Percentiles rank a stretch among this genome's conserved stretches.
These are phyloP conservation scores for Drosophila parthenogenetica DNA, from an alignment of 2,888 invertebrate species.

Conservation along the genomic window DNA sequence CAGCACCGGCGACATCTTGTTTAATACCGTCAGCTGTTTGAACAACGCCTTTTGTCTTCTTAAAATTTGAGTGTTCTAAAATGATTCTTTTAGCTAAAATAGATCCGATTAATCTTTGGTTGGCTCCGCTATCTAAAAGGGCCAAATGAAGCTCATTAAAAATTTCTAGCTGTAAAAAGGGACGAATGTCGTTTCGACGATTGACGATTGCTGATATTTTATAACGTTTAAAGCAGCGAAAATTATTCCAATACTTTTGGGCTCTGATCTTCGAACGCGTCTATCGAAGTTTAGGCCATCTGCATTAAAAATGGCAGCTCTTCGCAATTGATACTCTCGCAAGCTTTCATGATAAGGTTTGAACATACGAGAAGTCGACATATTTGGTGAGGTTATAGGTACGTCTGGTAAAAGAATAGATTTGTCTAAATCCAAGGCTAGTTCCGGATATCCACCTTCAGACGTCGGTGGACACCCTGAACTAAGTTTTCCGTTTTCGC, in stretches of 20 bases:
- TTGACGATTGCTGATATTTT: conserved; percentile 4
- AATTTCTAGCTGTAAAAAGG: neutral
- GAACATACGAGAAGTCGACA: neutral
- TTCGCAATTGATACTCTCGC: neutral
- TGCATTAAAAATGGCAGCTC: neutral
- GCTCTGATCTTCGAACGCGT: neutral
- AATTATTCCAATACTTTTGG: neutral
- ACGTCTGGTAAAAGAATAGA: neutral
- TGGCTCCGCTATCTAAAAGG: conserved; percentile 13
- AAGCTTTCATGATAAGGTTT: conserved; percentile 5
- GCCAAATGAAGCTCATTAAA: neutral
- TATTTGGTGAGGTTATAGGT: neutral
- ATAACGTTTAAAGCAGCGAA: neutral
- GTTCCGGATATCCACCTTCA: neutral
- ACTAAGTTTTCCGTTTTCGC: too few species aligned
- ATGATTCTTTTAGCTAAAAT: neutral
- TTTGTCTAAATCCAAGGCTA: neutral
- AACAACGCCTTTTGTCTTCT: too few species aligned
- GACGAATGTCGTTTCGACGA: conserved; percentile 10
- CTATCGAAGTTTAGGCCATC: neutral
- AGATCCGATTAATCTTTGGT: conserved; percentile 1
- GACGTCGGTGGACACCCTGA: conserved; percentile 9
- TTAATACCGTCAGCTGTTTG: too few species aligned
- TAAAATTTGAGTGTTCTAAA: neutral
- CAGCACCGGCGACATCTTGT: conserved; percentile 4